phyloP scores from a whole-genome alignment of 2,797 vertebrate genomes.

The Coendou prehensilis region DNA sequence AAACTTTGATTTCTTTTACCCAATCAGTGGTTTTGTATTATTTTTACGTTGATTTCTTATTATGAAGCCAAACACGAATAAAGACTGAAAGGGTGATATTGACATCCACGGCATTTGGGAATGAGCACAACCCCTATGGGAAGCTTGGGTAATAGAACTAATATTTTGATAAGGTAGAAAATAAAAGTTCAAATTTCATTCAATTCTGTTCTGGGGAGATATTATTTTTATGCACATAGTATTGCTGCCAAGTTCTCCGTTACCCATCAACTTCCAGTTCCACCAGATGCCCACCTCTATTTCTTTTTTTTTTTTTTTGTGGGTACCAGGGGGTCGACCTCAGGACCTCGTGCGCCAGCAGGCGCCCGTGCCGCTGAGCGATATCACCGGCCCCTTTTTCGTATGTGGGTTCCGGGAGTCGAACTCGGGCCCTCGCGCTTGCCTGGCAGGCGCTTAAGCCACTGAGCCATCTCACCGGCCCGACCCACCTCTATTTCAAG shows the following conservation, averaged over 20 bases:
- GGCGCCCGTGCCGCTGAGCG: too few species aligned
- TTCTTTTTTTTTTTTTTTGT: too few species aligned
- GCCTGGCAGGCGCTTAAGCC: too few species aligned
- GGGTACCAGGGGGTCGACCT: too few species aligned
- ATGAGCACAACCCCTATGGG: neutral
- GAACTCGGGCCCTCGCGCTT: too few species aligned
- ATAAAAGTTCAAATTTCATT: conserved; percentile 51
- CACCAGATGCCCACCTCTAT: neutral
- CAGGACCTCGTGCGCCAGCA: too few species aligned
- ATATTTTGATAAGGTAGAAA: conserved; percentile 4
- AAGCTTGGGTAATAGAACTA: neutral
- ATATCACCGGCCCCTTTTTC: too few species aligned
- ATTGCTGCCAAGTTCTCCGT: neutral
- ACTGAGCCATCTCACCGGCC: too few species aligned
- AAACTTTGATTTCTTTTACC: conserved; percentile 10
- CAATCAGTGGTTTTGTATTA: neutral
- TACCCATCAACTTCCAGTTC: neutral
- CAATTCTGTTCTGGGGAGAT: neutral
- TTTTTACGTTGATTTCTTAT: neutral
- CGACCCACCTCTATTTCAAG: neutral
- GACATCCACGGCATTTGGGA: neutral
- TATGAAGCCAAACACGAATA: neutral
- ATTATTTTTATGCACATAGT: neutral
- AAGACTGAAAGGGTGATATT: neutral
- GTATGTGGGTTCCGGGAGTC: too few species aligned